Percentiles rank a stretch among this genome's conserved stretches.
These are phyloP conservation scores for Chionoecetes opilio DNA, from an alignment of 1,140 invertebrate species.

Conservation along the genomic window DNA sequence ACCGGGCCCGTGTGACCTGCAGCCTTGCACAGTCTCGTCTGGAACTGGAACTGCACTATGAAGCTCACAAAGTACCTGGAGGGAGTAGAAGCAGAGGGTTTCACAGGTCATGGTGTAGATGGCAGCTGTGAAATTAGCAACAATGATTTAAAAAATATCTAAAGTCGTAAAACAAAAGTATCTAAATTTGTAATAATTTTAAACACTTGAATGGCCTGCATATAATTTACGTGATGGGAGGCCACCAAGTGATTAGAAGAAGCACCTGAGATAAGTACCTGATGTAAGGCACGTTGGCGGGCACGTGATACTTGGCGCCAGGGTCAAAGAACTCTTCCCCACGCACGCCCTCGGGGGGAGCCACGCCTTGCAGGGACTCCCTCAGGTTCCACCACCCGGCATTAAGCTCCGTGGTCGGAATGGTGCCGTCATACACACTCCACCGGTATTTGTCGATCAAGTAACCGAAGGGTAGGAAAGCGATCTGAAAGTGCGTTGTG, in stretches of 20 bases:
- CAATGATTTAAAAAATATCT: too few relatives aligned
- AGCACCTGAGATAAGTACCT: constrained; percentile 85
- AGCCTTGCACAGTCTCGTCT: constrained; percentile 90
- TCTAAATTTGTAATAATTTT: too few relatives aligned
- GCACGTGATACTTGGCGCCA: constrained; percentile 92
- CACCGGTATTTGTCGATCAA: constrained; percentile 95
- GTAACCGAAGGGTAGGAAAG: constrained; percentile 94
- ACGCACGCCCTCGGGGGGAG: constrained; percentile 88
- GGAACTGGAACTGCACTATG: constrained; percentile 96
- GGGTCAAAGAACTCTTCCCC: constrained; percentile 93
- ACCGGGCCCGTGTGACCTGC: constrained; percentile 90
- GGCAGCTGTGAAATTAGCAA: too few relatives aligned
- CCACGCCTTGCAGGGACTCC: constrained; percentile 90
- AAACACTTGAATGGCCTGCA: too few relatives aligned
- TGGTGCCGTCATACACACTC: constrained; percentile 92
- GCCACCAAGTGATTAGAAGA: too few relatives aligned
- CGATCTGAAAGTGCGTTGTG: constrained; percentile 85
- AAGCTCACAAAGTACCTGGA: constrained; percentile 93
- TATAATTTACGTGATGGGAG: too few relatives aligned
- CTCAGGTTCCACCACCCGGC: constrained; percentile 89
- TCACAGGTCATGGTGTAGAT: not conserved
- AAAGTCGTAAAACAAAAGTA: too few relatives aligned
- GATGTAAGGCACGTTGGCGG: constrained; percentile 93
- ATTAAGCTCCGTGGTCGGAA: constrained; percentile 89
- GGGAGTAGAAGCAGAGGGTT: not conserved